Evolutionary conservation across 2,888 invertebrate genomes (phyloP).

Genomic region (Leucozona laternaria): DNA sequence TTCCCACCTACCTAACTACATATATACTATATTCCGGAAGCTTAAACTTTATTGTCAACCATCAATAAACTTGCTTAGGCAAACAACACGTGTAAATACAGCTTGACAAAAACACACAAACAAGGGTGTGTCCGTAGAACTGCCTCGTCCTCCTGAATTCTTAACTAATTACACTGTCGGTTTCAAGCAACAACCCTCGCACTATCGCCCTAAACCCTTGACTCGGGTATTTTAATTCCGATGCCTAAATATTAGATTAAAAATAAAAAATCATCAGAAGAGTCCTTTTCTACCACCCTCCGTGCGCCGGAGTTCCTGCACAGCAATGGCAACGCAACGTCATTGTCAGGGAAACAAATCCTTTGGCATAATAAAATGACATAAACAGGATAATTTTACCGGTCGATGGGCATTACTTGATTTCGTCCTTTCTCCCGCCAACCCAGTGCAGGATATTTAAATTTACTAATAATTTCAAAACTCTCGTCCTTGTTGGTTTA

Average conservation of each 20-base stretch:
- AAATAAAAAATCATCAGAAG: slow-evolving; percentile 30
- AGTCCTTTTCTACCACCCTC: slow-evolving; percentile 42
- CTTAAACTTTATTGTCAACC: slow-evolving; percentile 50
- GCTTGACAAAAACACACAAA: slow-evolving; percentile 10
- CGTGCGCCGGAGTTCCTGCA: too few species aligned
- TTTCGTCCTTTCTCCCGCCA: slow-evolving; percentile 17
- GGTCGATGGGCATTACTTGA: slow-evolving; percentile 46
- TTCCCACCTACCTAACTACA: not conserved
- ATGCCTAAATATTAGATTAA: slow-evolving; percentile 52
- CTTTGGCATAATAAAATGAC: slow-evolving; percentile 68
- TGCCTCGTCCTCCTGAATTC: slow-evolving; percentile 38
- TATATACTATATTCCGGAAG: slow-evolving; percentile 6
- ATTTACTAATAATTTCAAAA: slow-evolving; percentile 73
- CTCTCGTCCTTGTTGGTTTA: slow-evolving; percentile 60
- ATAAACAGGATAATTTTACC: slow-evolving; percentile 70
- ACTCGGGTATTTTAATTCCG: slow-evolving; percentile 52
- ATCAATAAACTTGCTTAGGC: slow-evolving; percentile 45
- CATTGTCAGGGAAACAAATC: slow-evolving; percentile 54
- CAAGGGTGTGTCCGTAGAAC: slow-evolving; percentile 13
- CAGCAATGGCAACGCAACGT: slow-evolving; percentile 34
- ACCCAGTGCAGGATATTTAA: slow-evolving; percentile 61
- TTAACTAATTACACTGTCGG: slow-evolving; percentile 70
- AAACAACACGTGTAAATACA: slow-evolving; percentile 24
- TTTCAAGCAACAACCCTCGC: slow-evolving; percentile 51
- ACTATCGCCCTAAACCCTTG: slow-evolving; percentile 16